A percentile compares a stretch with the other conserved stretches of the same genome.
phyloP scores from a whole-genome alignment of 1,140 invertebrate genomes.

The Argopecten irradians region DNA sequence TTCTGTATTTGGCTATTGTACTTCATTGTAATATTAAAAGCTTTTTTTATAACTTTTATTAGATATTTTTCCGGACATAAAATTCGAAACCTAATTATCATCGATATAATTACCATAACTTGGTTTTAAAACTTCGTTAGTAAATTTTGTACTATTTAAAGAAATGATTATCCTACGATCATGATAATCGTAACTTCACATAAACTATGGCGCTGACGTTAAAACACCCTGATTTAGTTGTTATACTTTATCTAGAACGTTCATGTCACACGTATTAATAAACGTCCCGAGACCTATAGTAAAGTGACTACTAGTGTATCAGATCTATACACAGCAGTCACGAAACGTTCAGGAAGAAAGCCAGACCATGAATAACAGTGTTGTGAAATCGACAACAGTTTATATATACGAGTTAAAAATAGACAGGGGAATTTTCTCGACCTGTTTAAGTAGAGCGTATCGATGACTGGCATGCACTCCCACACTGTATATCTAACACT shows the following conservation, averaged over 20 bases:
- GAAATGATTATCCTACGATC: no score
- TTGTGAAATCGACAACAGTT: neutral
- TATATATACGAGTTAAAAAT: constrained; percentile 19
- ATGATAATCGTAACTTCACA: no score
- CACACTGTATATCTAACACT: constrained; percentile 16
- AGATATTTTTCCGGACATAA: no score
- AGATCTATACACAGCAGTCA: neutral
- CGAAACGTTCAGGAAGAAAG: neutral
- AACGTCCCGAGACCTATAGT: neutral
- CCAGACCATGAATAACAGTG: neutral
- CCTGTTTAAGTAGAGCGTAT: constrained; percentile 9
- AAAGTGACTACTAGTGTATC: neutral
- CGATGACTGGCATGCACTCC: neutral
- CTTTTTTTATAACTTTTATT: no score
- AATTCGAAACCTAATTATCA: no score
- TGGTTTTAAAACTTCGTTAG: no score
- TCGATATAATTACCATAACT: no score
- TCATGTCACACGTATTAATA: neutral
- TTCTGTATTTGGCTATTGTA: no score
- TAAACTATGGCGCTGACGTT: neutral
- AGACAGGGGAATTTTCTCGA: constrained; percentile 12
- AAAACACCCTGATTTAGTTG: neutral
- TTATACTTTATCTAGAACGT: neutral
- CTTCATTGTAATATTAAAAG: no score
- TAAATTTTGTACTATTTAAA: no score